phyloP scores from a whole-genome alignment of 2,888 invertebrate species.

The Chrysotoxum bicinctum region DNA sequence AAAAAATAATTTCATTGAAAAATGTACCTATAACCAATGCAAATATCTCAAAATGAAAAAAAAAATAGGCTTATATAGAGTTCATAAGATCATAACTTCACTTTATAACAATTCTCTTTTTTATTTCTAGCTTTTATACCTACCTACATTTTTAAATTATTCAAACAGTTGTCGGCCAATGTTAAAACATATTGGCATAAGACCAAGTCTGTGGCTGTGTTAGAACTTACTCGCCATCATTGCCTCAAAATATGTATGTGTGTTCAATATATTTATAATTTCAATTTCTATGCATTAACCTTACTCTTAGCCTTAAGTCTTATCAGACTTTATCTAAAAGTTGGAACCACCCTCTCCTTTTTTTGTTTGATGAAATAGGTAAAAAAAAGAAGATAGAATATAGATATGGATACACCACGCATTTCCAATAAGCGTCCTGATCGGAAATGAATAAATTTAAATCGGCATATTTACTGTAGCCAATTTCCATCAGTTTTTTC shows the following conservation, averaged over 20 bases:
- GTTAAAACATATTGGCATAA: too few relatives aligned
- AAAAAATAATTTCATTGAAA: too few relatives aligned
- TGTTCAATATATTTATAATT: slow-evolving; percentile 44
- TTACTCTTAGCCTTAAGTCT: slow-evolving; percentile 36
- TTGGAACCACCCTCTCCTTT: not conserved
- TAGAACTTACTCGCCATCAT: not conserved
- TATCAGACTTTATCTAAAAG: not conserved
- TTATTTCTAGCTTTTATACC: too few relatives aligned
- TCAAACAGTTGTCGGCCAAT: too few relatives aligned
- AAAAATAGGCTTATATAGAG: too few relatives aligned
- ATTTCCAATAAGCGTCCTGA: slow-evolving; percentile 61
- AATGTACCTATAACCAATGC: too few relatives aligned
- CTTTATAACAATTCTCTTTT: too few relatives aligned
- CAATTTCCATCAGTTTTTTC: slow-evolving; percentile 35
- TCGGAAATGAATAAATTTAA: slow-evolving; percentile 71
- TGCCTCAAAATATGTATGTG: slow-evolving; percentile 3
- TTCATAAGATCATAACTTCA: too few relatives aligned
- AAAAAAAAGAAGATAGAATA: slow-evolving; percentile 16
- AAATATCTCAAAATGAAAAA: too few relatives aligned
- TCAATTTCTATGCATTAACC: slow-evolving; percentile 69
- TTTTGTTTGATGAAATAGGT: slow-evolving; percentile 9
- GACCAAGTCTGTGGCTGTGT: not conserved
- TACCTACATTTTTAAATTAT: too few relatives aligned
- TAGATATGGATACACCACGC: not conserved
- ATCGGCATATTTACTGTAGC: slow-evolving; percentile 53